Conservation (phyloP, 2,888 invertebrate genomes). For the Platerodrilus igneus region DNA sequence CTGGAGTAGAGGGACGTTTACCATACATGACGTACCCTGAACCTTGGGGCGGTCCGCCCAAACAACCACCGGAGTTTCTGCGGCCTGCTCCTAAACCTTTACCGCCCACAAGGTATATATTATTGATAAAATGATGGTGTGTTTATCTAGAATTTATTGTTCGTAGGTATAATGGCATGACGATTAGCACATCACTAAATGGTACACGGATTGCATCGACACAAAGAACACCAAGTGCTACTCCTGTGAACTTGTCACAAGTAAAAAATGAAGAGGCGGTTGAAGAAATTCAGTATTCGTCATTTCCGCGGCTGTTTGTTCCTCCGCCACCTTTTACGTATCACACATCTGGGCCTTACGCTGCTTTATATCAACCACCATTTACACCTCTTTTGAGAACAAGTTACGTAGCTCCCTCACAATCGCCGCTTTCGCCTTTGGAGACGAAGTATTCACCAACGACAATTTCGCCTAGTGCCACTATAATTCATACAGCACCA, state of each 20-base stretch:
- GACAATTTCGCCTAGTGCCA: constrained; percentile 45
- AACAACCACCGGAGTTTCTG: constrained; percentile 58
- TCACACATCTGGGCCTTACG: constrained; percentile 40
- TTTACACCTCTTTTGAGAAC: constrained; percentile 44
- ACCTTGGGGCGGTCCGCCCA: constrained; percentile 55
- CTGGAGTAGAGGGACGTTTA: constrained; percentile 62
- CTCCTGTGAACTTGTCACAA: constrained; percentile 47
- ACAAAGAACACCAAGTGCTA: constrained; percentile 37
- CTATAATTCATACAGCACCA: constrained; percentile 30
- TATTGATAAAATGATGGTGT: background rate
- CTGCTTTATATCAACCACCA: constrained; percentile 50
- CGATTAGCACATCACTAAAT: constrained; percentile 37
- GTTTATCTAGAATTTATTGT: constrained; percentile 8
- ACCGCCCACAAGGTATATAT: constrained; percentile 53
- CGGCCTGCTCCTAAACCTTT: constrained; percentile 60
- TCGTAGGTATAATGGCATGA: constrained; percentile 44
- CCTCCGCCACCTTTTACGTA: constrained; percentile 33
- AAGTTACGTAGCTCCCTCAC: constrained; percentile 49
- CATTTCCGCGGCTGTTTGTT: constrained; percentile 38
- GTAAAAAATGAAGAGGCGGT: constrained; percentile 43
- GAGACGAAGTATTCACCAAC: constrained; percentile 44
- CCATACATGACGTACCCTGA: constrained; percentile 53
- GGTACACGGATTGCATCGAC: constrained; percentile 39
- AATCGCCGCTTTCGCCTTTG: constrained; percentile 46
- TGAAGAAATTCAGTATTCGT: constrained; percentile 35